Conservation (phyloP, 2,113 vertebrate genomes). For the Fulica atra region DNA sequence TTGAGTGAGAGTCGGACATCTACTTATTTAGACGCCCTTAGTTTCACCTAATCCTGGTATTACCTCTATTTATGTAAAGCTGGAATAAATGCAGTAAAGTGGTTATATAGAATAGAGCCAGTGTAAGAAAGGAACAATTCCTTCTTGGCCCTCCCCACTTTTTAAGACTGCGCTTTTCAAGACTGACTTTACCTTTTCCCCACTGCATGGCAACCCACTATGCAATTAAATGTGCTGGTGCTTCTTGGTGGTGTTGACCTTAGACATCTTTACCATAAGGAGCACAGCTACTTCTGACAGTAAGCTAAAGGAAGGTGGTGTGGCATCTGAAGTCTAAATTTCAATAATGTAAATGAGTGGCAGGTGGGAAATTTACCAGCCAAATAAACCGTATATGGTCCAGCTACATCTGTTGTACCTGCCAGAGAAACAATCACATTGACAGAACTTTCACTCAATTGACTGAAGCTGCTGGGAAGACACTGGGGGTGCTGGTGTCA, state of each 20-base stretch:
- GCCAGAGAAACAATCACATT: background rate
- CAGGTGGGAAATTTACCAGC: background rate
- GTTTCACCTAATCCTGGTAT: background rate
- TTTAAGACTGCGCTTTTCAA: background rate
- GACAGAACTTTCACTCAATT: background rate
- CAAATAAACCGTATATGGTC: background rate
- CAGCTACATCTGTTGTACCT: background rate
- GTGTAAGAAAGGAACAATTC: background rate
- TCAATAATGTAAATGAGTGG: background rate
- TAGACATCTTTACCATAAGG: background rate
- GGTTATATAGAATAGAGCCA: background rate
- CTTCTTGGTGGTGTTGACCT: background rate
- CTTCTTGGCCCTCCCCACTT: rapidly evolving
- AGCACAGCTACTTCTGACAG: background rate
- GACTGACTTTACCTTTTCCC: background rate
- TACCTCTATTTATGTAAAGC: background rate
- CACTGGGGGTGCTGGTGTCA: background rate
- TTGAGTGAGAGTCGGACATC: background rate
- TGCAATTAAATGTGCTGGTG: background rate
- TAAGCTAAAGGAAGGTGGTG: background rate
- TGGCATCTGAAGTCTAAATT: background rate
- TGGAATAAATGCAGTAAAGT: background rate
- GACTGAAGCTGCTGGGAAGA: background rate
- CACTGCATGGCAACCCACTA: background rate
- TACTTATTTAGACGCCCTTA: background rate